Base-by-base conservation (phyloP, 1,140 invertebrate species). In the Drosophila guanche region DNA sequence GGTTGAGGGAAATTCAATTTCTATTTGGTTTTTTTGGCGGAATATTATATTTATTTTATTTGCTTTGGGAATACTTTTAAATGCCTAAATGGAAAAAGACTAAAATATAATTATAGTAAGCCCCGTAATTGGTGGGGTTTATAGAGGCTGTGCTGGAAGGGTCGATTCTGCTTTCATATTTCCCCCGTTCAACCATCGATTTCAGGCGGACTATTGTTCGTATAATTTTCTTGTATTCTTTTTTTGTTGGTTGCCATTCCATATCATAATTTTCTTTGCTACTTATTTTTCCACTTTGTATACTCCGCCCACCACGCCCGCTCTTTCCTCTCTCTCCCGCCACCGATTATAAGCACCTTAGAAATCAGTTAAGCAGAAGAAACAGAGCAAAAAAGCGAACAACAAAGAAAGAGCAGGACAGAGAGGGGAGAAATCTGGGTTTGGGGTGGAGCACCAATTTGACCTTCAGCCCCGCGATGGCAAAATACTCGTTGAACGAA, bases 261-360 rank as follows among this genome's bases (percentile, higher is more conserved):
- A 10, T 33, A 16, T 33, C 27, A 51, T 33, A 6, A 12, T 10
- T 5, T 33, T 76, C 29, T 56, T 56, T 69, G 41, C 56, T 60
- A 51, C 45, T 54, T 66, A 40, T 66, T 71, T 68, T 76, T 76
- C 60, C 57, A 76, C 53, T 43, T 37, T 62, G 45, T 62, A 20
- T 10, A 46, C 16, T 45, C 43, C 20, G 5, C 33, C 33, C 23
- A 20, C 33, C 7, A 2, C 5, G 16, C 27, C 4, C 4, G 2
- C 27, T 4, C 16, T 8, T 22, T 10, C 14, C 48, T 27, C 12
- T 4, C 23, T n/a, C 25, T 3, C 14, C 6, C 14, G 45, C 4
- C 16, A 29, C 43, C 62, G 46, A 62, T 47, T 72, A 63, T 76
- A 71, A 72, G 57, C 61, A 73, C 76, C 69, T 79, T 68, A 60